These are phyloP conservation scores for Papilio aristodemus DNA, from an alignment of 1,140 invertebrate species.

Conservation along the genomic window DNA sequence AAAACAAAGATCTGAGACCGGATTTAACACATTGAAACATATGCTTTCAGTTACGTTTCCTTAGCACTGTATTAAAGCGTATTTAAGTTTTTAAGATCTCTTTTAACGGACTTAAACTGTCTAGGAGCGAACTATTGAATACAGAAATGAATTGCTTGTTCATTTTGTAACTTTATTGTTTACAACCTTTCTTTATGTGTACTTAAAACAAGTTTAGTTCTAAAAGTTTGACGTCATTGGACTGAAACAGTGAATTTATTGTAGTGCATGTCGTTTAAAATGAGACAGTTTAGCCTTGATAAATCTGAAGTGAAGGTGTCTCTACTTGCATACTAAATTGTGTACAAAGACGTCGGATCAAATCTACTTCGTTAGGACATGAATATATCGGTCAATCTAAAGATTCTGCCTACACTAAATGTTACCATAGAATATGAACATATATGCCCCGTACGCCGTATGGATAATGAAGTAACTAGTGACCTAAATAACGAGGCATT, in stretches of 20 bases:
- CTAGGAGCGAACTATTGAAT: background rate
- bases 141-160: background rate
- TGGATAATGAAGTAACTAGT: too few relatives aligned
- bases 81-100: background rate
- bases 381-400: background rate
- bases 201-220: background rate
- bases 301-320: background rate
- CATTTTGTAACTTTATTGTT: conserved; percentile 14
- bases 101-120: background rate
- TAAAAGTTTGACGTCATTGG: conserved; percentile 12
- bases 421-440: background rate
- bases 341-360: background rate
- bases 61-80: too few relatives aligned
- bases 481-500: too few relatives aligned
- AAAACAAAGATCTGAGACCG: too few relatives aligned
- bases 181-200: background rate
- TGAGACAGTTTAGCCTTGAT: background rate
- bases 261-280: background rate
- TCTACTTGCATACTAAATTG: background rate
- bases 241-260: too few relatives aligned
- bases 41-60: too few relatives aligned
- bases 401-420: background rate
- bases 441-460: background rate
- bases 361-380: background rate
- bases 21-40: too few relatives aligned